Conservation (phyloP, 2,113 vertebrate genomes). For the Malurus melanocephalus region DNA sequence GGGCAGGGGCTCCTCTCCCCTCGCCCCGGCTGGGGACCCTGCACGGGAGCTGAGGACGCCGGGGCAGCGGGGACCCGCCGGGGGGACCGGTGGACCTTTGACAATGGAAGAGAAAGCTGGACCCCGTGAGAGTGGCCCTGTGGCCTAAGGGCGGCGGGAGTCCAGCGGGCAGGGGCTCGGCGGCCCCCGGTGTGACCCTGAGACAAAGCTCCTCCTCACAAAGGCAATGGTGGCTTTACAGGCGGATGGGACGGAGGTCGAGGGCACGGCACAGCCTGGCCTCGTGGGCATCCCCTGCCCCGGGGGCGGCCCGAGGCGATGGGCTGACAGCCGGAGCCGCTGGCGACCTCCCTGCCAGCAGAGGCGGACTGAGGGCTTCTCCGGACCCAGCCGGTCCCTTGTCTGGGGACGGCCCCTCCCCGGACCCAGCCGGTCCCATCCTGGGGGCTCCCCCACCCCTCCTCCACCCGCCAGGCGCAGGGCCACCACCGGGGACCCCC, state of each 20-base stretch:
- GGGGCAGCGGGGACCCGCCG: not conserved
- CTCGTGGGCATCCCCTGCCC: constrained; percentile 32
- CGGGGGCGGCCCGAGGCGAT: not conserved
- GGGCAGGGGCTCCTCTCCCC: not conserved
- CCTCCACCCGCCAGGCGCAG: not conserved
- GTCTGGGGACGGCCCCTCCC: not conserved
- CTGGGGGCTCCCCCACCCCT: not conserved
- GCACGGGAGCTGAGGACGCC: not conserved
- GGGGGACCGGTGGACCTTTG: constrained; percentile 16
- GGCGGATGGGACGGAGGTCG: constrained; percentile 43
- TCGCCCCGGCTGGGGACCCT: not conserved
- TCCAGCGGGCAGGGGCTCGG: constrained; percentile 59
- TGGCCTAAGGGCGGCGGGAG: constrained; percentile 57
- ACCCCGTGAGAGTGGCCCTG: constrained; percentile 60
- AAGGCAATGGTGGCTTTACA: constrained; percentile 74
- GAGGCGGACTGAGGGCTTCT: constrained; percentile 30
- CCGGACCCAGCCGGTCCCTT: constrained; percentile 37
- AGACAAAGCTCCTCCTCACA: constrained; percentile 72
- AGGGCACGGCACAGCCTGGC: constrained; percentile 48
- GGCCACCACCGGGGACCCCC: not conserved
- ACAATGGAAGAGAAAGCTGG: constrained; percentile 66
- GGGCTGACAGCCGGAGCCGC: not conserved
- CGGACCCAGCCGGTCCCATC: not conserved
- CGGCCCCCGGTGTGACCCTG: constrained; percentile 60
- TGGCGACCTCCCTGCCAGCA: constrained; percentile 31